Conservation (phyloP, 2,113 vertebrate genomes). For the Leucosticte australis region DNA sequence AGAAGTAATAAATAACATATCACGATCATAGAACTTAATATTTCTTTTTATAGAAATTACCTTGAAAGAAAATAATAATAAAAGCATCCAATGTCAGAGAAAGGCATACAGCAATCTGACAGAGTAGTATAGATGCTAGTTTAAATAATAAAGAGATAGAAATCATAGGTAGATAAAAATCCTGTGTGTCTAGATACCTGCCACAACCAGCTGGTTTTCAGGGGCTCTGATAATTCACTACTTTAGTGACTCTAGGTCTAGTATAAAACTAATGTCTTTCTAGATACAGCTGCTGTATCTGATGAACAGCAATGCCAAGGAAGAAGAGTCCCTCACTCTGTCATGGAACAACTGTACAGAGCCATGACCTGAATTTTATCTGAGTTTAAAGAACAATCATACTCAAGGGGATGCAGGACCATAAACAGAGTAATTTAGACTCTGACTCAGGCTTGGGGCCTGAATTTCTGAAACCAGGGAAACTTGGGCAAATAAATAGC, state of each 20-base stretch:
- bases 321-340: not conserved
- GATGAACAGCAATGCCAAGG: not conserved
- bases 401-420: not conserved
- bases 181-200: not conserved
- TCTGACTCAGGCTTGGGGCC: not conserved
- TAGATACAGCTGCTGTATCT: not conserved
- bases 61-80: conserved; percentile 8
- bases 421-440: not conserved
- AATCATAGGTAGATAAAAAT: not conserved
- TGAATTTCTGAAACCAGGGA: not conserved
- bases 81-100: not conserved
- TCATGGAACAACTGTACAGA: not conserved
- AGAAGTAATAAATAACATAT: not conserved
- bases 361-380: not conserved
- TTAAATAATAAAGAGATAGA: conserved; percentile 7
- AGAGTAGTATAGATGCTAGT: not conserved
- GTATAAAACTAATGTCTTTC: not conserved
- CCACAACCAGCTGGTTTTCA: not conserved
- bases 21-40: not conserved
- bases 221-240: not conserved
- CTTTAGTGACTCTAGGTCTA: not conserved
- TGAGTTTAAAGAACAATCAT: not conserved
- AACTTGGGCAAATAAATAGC: not conserved
- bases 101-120: not conserved
- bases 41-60: not conserved